Percentiles rank a stretch among this genome's conserved stretches.
Evolutionary conservation across 2,113 vertebrate species (phyloP).

Genomic region (Cyanistes caeruleus): DNA sequence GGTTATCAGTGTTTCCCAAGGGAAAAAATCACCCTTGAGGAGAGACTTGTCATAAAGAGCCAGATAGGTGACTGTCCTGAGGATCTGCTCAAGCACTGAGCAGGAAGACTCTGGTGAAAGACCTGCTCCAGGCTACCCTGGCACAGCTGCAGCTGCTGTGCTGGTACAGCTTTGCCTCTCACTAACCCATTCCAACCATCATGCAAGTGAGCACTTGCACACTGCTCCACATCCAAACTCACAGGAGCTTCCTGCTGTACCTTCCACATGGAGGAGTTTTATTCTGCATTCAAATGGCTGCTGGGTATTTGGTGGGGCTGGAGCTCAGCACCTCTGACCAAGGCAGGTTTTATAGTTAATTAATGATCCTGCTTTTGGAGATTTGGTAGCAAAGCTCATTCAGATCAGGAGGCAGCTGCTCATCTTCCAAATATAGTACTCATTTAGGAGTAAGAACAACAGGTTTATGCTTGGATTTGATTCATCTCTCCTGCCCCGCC

Average conservation of each 20-base stretch:
- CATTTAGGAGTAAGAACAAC: conserved; percentile 9
- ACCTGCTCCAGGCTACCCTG: not conserved
- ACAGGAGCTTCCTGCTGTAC: not conserved
- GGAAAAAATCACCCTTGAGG: not conserved
- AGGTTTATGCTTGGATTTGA: conserved; percentile 13
- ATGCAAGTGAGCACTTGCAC: not conserved
- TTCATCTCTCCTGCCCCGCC: not conserved
- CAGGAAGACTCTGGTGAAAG: not conserved
- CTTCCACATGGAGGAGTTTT: accelerated
- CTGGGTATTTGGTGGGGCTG: not conserved
- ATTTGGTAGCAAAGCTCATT: not conserved
- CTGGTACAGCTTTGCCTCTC: not conserved
- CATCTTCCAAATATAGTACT: conserved; percentile 5
- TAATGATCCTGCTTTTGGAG: not conserved
- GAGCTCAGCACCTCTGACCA: not conserved
- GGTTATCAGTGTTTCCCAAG: not conserved
- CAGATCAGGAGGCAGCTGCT: conserved; percentile 1
- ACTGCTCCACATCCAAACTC: not conserved
- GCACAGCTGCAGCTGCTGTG: not conserved
- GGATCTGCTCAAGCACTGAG: not conserved
- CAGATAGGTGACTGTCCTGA: not conserved
- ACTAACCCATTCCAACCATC: not conserved
- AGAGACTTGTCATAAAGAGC: not conserved
- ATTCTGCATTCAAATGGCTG: not conserved
- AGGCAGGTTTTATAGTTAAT: not conserved